These are phyloP conservation scores for Sturnira hondurensis DNA, from an alignment of 2,113 vertebrate genomes.

Conservation along the genomic window DNA sequence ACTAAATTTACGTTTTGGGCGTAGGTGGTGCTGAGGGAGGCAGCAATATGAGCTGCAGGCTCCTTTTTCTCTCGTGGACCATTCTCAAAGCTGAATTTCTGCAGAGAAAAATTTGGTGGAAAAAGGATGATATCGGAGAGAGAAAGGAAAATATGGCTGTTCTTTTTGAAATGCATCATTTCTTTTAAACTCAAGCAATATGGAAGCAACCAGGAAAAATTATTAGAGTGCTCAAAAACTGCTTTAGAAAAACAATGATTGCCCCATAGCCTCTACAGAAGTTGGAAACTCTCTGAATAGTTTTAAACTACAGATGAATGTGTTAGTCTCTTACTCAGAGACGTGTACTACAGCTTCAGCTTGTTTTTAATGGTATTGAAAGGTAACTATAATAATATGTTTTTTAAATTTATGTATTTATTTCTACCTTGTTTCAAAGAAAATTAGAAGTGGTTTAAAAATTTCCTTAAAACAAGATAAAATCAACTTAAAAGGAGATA, in stretches of 20 bases:
- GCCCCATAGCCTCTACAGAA: not conserved
- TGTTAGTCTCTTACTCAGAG: not conserved
- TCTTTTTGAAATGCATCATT: not conserved
- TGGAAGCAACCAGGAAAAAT: not conserved
- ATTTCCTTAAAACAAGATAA: not conserved
- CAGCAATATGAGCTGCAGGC: not conserved
- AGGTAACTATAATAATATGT: not conserved
- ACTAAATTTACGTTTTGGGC: not conserved
- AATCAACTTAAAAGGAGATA: not conserved
- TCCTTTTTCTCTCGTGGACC: not conserved
- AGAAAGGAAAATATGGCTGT: not conserved
- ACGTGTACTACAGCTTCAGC: not conserved
- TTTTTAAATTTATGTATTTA: not conserved
- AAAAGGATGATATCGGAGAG: not conserved
- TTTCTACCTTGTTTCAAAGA: constrained; percentile 18
- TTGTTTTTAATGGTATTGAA: not conserved
- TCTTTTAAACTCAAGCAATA: not conserved
- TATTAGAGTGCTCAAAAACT: not conserved
- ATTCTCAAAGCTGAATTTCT: not conserved
- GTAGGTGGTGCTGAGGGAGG: not conserved
- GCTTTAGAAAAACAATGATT: not conserved
- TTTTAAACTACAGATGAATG: constrained; percentile 5
- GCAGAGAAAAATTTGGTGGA: not conserved
- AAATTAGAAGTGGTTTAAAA: not conserved
- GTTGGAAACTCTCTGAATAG: not conserved